Evolutionary conservation across 2,888 invertebrate species (phyloP).

Genomic region (Dicyrtoma fusca): DNA sequence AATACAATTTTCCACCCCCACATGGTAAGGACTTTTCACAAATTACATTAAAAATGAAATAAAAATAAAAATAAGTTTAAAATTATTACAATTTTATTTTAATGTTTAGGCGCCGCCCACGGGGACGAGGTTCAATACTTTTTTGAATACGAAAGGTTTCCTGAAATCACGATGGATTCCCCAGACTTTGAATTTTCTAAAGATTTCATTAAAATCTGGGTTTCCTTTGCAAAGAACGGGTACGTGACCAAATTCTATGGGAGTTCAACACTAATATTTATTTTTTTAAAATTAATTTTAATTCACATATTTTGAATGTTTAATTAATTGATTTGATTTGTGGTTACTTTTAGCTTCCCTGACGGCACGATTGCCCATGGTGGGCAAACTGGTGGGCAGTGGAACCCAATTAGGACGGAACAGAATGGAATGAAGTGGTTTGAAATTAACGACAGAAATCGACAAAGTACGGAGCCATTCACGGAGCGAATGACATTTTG

Average conservation of each 20-base stretch:
- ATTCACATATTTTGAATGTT: background rate
- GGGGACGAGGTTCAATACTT: conserved; percentile 35
- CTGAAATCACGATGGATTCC: conserved; percentile 16
- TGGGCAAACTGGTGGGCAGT: too few relatives aligned
- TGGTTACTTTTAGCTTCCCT: too few relatives aligned
- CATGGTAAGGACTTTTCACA: conserved; percentile 7
- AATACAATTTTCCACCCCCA: background rate
- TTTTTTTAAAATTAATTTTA: background rate
- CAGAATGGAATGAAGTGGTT: conserved; percentile 28
- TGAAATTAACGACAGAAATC: conserved; percentile 7
- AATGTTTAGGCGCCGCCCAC: conserved; percentile 13
- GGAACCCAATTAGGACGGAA: background rate
- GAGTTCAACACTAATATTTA: background rate
- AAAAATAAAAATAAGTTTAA: too few relatives aligned
- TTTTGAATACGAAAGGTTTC: conserved; percentile 19
- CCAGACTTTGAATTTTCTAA: background rate
- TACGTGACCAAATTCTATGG: background rate
- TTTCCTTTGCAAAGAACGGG: conserved; percentile 26
- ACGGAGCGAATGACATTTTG: conserved; percentile 22
- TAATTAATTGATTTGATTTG: too few relatives aligned
- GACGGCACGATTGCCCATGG: too few relatives aligned
- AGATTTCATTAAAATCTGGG: conserved; percentile 29
- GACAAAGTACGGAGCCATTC: conserved; percentile 25
- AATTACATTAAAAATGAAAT: too few relatives aligned
- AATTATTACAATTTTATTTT: background rate